phyloP scores from a whole-genome alignment of 2,888 invertebrate species.

The Chalcis sispes region DNA sequence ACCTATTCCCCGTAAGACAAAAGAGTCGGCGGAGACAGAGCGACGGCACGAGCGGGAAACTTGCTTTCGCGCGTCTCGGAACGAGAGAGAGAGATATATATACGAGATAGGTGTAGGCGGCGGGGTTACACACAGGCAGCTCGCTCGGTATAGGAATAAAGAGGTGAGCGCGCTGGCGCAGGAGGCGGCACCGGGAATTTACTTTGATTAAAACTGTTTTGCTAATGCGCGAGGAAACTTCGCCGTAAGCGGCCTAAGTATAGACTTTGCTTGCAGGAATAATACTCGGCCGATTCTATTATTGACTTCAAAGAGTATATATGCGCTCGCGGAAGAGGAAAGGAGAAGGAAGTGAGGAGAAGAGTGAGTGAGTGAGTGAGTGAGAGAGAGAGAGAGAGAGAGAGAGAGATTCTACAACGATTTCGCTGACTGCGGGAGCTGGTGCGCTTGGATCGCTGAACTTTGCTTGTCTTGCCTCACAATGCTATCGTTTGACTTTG shows the following conservation, averaged over 20 bases:
- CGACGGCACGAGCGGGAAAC: background rate
- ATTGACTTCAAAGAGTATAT: constrained; percentile 43
- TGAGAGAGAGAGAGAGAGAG: background rate
- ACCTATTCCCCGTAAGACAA: constrained; percentile 29
- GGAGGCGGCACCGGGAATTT: constrained; percentile 58
- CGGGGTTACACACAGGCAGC: background rate
- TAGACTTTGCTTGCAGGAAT: constrained; percentile 18
- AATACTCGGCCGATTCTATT: constrained; percentile 36
- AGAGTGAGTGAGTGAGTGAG: too few relatives aligned
- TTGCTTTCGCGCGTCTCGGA: background rate
- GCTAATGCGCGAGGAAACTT: constrained; percentile 55
- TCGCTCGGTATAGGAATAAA: background rate
- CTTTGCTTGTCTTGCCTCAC: constrained; percentile 2
- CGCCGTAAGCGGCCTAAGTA: constrained; percentile 24
- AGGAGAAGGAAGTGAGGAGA: too few relatives aligned
- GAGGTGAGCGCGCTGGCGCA: background rate
- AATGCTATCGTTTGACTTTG: background rate
- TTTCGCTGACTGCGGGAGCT: constrained; percentile 21
- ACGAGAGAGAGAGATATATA: background rate
- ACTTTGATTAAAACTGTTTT: constrained; percentile 66
- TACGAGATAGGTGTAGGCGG: constrained; percentile 7
- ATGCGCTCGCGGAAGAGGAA: background rate
- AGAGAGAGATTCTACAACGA: background rate
- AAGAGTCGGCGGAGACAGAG: constrained; percentile 14
- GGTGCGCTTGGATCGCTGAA: background rate